These are phyloP conservation scores for Tapirus terrestris DNA, from an alignment of 2,113 vertebrate species.

Conservation along the genomic window DNA sequence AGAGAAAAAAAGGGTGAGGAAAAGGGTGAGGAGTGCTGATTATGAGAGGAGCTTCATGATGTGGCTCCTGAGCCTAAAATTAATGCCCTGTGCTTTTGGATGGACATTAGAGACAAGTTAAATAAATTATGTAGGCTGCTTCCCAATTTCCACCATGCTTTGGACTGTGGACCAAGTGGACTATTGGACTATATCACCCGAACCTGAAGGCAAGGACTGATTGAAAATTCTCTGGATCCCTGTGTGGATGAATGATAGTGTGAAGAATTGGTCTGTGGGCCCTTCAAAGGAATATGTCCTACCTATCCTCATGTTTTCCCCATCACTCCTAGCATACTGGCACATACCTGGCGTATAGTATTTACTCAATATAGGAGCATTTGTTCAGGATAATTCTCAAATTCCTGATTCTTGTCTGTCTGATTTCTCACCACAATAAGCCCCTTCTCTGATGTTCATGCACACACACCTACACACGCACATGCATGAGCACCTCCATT, in stretches of 20 bases:
- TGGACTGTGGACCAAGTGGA: neutral
- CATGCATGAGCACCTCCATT: neutral
- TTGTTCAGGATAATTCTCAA: neutral
- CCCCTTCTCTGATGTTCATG: neutral
- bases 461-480: accelerated
- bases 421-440: neutral
- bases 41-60: neutral
- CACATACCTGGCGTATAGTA: neutral
- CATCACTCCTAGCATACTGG: neutral
- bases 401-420: neutral
- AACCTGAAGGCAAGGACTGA: neutral
- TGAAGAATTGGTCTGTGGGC: neutral
- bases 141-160: neutral
- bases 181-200: neutral
- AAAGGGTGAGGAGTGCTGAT: neutral
- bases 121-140: neutral
- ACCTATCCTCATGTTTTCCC: neutral
- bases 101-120: neutral
- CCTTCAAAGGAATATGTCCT: neutral
- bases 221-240: neutral
- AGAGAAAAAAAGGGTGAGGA: neutral
- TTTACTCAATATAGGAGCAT: neutral
- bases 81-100: neutral
- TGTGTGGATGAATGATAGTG: neutral
- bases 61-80: neutral